Percentiles rank a stretch among this genome's conserved stretches.
These are phyloP conservation scores for Drosophila kanapiae DNA, from an alignment of 1,140 invertebrate genomes.

Conservation along the genomic window DNA sequence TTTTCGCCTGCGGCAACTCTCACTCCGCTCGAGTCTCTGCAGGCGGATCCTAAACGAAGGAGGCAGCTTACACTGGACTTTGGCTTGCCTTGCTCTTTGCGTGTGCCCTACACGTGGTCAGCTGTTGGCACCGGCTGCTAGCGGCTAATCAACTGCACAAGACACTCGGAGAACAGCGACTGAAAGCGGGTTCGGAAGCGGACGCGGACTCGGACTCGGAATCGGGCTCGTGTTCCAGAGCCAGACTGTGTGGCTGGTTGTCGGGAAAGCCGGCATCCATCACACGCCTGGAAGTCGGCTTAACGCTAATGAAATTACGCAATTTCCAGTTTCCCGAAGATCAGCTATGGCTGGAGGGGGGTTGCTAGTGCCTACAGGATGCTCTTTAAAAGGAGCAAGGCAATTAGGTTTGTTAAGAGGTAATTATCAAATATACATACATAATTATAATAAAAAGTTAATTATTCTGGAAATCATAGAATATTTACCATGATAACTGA, in stretches of 20 bases:
- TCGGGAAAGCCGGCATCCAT: conserved; percentile 46
- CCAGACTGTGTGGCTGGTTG: background rate
- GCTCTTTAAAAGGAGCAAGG: background rate
- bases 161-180: conserved; percentile 32
- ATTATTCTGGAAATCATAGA: background rate
- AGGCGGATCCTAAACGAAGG: background rate
- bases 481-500: background rate
- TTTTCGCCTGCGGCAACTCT: conserved; percentile 16
- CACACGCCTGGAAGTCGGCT: conserved; percentile 32
- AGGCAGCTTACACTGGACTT: conserved; percentile 11
- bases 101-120: conserved; percentile 22
- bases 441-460: too few species aligned
- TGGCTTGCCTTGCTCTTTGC: background rate
- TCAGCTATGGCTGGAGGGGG: background rate
- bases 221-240: background rate
- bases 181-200: conserved; percentile 7
- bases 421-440: background rate
- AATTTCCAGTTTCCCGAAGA: conserved; percentile 56
- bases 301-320: conserved; percentile 65
- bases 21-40: background rate
- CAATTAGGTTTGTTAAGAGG: too few species aligned
- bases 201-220: background rate
- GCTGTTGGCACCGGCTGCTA: conserved; percentile 28
- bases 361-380: too few species aligned
- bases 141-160: conserved; percentile 35